Base-by-base conservation (phyloP, 1,140 invertebrate genomes). In the Rhysida immarginata region DNA sequence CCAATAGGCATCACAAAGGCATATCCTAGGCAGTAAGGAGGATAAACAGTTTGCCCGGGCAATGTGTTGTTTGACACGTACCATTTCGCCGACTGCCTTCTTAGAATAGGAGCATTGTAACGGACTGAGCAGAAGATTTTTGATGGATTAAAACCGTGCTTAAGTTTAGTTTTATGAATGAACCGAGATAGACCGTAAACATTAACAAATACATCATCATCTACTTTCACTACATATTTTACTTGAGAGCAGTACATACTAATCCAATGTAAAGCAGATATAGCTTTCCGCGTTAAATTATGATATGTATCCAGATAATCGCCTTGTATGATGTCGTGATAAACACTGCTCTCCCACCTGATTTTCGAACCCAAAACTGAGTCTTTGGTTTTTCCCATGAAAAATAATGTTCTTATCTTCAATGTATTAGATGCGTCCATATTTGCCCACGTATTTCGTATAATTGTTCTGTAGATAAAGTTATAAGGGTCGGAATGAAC, bases 1-100 rank as follows among this genome's bases (percentile, higher is more conserved):
- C 68, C 65, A 2, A 57, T 44, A 29, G 67, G 66, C 13, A 71
- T 50, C 11, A 72, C 43, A 53, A 65, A 71, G 0, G 67, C 68
- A 11, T 67, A 66, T 5, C 71, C 71, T 3, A 65, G 64, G 59
- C 70, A 71, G 59, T 71, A 73, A n/a, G 61, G 57, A 16, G 69
- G 68, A 59, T 69, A 71, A 43, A 59, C 59, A 18, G 64, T 63
- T 2, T 56, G 58, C n/a, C n/a, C n/a, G 13, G 56, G 54, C 56
- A 66, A 72, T 24, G 69, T 68, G 8, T 61, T 51, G 46, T 62
- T 59, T 3, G 63, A 54, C 42, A 71, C 63, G 57, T 63, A 69
- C 71, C 71, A 72, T 59, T 72, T 72, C 21, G 64, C 66, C 41
- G 60, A 62, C 43, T 62, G 59, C 29, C 71, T 63, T 11, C 69